A percentile compares a stretch with the other conserved stretches of the same genome.
These are phyloP conservation scores for Cephus pulcher DNA, from an alignment of 2,888 invertebrate species.

Conservation along the genomic window DNA sequence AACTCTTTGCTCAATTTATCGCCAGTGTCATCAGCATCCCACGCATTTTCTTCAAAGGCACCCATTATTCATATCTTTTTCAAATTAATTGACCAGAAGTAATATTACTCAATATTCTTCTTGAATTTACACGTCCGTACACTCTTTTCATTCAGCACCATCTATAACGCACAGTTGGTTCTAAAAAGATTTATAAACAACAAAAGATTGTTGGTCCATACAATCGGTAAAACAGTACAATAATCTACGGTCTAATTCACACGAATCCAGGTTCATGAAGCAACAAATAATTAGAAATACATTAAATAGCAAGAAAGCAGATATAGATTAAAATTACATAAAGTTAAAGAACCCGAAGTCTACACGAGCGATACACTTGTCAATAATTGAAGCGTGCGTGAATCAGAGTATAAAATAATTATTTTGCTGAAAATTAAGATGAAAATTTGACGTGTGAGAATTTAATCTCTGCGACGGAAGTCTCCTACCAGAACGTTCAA, in stretches of 20 bases:
- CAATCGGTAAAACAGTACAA: neutral
- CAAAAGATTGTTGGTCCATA: neutral
- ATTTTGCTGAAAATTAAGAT: neutral
- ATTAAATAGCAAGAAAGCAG: neutral
- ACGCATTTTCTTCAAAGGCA: conserved; percentile 35
- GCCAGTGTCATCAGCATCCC: conserved; percentile 37
- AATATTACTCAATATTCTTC: neutral
- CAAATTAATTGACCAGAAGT: neutral
- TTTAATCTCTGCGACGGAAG: neutral
- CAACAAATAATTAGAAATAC: neutral
- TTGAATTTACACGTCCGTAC: neutral
- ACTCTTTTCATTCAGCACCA: neutral
- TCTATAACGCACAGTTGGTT: neutral
- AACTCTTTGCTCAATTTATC: conserved; percentile 37
- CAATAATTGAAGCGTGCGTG: neutral
- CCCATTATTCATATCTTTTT: conserved; percentile 28
- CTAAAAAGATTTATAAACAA: neutral
- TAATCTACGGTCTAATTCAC: neutral
- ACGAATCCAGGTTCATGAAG: neutral
- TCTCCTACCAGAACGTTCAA: neutral
- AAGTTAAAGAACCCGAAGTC: neutral
- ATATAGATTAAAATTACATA: neutral
- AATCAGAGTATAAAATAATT: neutral
- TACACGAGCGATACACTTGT: neutral
- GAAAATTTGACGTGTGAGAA: neutral